Conservation (phyloP, 2,888 invertebrate species). For the Clistopyga incitator region DNA sequence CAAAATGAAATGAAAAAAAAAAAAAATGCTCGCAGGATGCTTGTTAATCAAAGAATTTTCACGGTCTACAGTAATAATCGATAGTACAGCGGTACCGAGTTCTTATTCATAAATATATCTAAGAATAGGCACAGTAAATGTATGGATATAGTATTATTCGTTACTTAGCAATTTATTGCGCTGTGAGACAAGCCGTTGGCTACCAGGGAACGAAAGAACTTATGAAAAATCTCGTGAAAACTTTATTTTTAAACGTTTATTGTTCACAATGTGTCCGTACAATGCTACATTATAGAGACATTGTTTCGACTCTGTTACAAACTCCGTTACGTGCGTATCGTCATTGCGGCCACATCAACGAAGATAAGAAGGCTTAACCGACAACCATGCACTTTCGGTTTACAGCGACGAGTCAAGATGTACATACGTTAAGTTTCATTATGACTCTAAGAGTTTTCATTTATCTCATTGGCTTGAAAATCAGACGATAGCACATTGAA, state of each 20-base stretch:
- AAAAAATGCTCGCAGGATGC: conserved; percentile 31
- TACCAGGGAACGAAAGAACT: conserved; percentile 82
- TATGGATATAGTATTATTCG: conserved; percentile 76
- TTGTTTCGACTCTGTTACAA: conserved; percentile 32
- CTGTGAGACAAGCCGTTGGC: conserved; percentile 78
- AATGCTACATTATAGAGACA: conserved; percentile 26
- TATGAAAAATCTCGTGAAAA: conserved; percentile 4
- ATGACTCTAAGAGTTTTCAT: conserved; percentile 2
- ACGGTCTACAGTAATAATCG: conserved; percentile 61
- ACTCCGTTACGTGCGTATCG: conserved; percentile 17
- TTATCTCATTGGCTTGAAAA: conserved; percentile 6
- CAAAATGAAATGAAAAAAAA: conserved; percentile 19
- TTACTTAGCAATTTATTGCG: conserved; percentile 76
- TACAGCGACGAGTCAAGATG: conserved; percentile 28
- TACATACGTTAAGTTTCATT: conserved; percentile 3
- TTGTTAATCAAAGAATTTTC: conserved; percentile 61
- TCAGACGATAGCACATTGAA: conserved; percentile 4
- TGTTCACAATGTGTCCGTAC: conserved; percentile 73
- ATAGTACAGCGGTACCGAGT: conserved; percentile 70
- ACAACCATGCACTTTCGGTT: neutral
- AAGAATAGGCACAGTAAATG: conserved; percentile 83
- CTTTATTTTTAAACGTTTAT: conserved; percentile 75
- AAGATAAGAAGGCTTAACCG: neutral
- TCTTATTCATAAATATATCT: conserved; percentile 78
- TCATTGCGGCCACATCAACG: conserved; percentile 17